Percentiles rank a stretch among this genome's conserved stretches.
Conservation (phyloP, 2,113 vertebrate genomes). For the Orthonyx spaldingii region DNA sequence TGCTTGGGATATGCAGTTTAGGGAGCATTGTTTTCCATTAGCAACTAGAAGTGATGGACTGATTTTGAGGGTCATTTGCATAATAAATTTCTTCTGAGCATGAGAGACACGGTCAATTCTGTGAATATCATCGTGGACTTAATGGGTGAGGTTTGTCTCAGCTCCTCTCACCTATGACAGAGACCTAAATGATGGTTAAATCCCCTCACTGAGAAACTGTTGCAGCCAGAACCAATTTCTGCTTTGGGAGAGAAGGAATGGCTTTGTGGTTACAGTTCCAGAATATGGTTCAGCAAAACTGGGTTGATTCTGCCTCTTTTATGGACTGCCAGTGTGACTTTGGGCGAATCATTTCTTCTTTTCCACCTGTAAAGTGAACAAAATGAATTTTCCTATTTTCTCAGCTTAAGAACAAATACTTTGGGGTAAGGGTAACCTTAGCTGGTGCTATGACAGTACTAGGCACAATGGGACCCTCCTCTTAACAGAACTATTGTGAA, state of each 20-base stretch:
- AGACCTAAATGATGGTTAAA: background rate
- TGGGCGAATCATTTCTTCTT: background rate
- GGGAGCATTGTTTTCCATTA: slow-evolving; percentile 8
- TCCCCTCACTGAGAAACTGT: background rate
- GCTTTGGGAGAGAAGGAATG: background rate
- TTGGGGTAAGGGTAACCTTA: background rate
- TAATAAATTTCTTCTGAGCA: background rate
- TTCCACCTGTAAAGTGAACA: slow-evolving; percentile 3
- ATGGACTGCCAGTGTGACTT: background rate
- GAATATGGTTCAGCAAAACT: background rate
- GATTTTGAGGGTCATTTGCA: slow-evolving; percentile 3
- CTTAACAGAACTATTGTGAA: background rate
- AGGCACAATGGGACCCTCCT: background rate
- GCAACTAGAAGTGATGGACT: background rate
- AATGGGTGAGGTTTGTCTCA: background rate
- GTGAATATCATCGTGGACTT: background rate
- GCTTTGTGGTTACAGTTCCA: background rate
- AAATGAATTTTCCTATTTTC: background rate
- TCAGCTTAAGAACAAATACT: background rate
- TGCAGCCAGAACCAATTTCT: slow-evolving; percentile 18
- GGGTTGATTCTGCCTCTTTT: background rate
- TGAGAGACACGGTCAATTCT: background rate
- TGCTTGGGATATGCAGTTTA: background rate
- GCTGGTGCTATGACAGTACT: background rate
- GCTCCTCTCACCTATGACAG: background rate